Base-by-base conservation (phyloP, 2,797 vertebrate genomes). In the Anguilla megastoma region DNA sequence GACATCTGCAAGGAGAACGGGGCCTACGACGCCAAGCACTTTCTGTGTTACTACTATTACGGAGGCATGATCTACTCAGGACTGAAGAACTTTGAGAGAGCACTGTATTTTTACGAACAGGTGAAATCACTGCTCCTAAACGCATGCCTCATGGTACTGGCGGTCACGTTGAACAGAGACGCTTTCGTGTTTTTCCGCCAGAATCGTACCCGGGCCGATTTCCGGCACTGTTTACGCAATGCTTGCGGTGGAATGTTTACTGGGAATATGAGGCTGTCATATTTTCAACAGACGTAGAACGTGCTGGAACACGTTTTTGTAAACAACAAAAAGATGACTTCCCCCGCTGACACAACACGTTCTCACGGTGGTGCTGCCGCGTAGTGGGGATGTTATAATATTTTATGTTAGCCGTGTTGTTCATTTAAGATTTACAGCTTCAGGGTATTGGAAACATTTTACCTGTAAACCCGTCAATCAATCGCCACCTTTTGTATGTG, bases 1-100 rank as follows among this genome's bases (percentile, higher is more conserved):
- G 99, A 99, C 95, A 99, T 99, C 94, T 99, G 99, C 95, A 99
- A 99, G 95, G 98, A 99, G 94, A 99, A 99, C 8, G 98, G 98
- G 87, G 98, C 99, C 66, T 99, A 99, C 24, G 99, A 99, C 87
- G 98, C 99, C 90, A 99, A 98, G 96, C 98, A 98, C 96, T 99
- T 99, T 96, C 95, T 99, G 94, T 99, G 98, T 95, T 99, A 98
- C 94, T 99, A 99, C 95, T 99, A 99, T 93, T 99, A 99, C 48
- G 99, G 99, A 86, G 98, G 99, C 87, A 99, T 99, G 99, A 98
- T 99, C 96, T 99, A 99, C 95, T 99, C 98, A 24, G 98, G 99
- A 91, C 97, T 99, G 91, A 99, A 99, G 97, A 98, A 99, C 95
- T 99, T 99, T 87, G 99, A 99, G 95, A 96, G 99, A 96, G 98